These are phyloP conservation scores for Archilochus colubris DNA, from an alignment of 2,113 vertebrate genomes.

Conservation along the genomic window DNA sequence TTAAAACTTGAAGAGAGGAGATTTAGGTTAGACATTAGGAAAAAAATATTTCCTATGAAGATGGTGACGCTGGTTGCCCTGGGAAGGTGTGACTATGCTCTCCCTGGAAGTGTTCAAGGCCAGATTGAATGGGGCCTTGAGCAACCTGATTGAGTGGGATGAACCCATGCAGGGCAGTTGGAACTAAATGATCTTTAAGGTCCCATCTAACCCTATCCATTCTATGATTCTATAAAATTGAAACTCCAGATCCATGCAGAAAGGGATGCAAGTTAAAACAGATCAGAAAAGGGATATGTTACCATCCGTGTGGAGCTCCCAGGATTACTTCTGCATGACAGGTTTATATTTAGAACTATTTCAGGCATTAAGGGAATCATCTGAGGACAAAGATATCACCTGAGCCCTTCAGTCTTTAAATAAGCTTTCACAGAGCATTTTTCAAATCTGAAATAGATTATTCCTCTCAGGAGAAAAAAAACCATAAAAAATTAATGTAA, in stretches of 20 bases:
- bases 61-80: no score
- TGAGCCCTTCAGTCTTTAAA: not conserved
- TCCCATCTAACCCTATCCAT: no score
- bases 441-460: not conserved
- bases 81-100: no score
- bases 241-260: not conserved
- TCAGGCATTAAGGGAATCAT: not conserved
- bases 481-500: not conserved
- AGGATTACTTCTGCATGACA: not conserved
- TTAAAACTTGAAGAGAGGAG: no score
- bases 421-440: not conserved
- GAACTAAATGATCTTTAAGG: no score
- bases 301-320: not conserved
- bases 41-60: no score
- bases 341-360: slow-evolving; percentile 21
- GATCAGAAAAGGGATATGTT: not conserved
- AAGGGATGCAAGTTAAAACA: not conserved
- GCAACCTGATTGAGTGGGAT: no score
- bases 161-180: no score
- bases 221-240: not conserved
- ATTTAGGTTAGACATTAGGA: no score
- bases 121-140: no score
- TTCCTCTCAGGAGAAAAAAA: not conserved
- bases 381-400: not conserved
- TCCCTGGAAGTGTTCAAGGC: no score